phyloP scores from a whole-genome alignment of 2,797 vertebrate genomes.

The Monodelphis domestica region DNA sequence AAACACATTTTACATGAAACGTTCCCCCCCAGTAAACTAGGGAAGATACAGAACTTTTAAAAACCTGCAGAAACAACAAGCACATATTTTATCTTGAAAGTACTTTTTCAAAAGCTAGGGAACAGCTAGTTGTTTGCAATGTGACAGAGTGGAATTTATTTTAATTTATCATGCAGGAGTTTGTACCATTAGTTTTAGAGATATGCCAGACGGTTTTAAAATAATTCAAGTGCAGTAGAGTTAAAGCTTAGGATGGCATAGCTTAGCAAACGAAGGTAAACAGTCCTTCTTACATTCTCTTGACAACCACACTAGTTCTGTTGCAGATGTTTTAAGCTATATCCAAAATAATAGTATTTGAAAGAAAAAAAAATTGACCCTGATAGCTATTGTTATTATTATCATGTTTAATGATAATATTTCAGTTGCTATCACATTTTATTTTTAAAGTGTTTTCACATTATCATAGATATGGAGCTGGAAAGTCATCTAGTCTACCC shows the following conservation, averaged over 20 bases:
- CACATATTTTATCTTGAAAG: constrained; percentile 83
- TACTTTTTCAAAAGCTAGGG: constrained; percentile 78
- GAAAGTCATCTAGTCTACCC: not conserved
- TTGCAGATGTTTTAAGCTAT: fast-evolving
- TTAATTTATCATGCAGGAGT: constrained; percentile 76
- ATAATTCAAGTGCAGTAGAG: constrained; percentile 38
- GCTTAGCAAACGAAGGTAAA: constrained; percentile 36
- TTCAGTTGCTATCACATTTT: not conserved
- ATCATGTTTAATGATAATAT: fast-evolving
- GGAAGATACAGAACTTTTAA: constrained; percentile 72
- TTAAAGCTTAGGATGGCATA: not conserved
- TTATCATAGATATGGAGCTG: not conserved
- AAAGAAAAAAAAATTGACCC: not conserved
- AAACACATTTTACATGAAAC: constrained; percentile 79
- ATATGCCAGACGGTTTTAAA: constrained; percentile 57
- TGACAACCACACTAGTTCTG: not conserved
- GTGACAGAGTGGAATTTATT: constrained; percentile 65
- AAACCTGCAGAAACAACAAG: constrained; percentile 72
- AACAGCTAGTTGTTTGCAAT: constrained; percentile 68
- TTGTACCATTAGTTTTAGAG: constrained; percentile 72
- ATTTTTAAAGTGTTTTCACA: not conserved
- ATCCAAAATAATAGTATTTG: not conserved
- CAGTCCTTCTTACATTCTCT: constrained; percentile 25
- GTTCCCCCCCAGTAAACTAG: constrained; percentile 68
- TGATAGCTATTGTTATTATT: not conserved